Evolutionary conservation across 2,113 vertebrate genomes (phyloP).

Genomic region (Hoplias malabaricus): DNA sequence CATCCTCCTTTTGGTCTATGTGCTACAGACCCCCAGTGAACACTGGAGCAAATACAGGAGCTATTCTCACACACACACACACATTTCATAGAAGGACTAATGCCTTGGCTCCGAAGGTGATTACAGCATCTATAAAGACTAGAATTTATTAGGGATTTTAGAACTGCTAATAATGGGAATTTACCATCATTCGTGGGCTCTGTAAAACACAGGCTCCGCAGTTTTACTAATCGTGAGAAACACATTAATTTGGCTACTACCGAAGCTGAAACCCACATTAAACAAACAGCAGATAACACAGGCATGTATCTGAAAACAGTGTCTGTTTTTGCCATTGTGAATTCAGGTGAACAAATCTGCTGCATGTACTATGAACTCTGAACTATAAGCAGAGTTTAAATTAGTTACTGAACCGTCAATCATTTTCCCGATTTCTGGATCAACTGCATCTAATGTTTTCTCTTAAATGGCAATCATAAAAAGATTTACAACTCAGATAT

Average conservation of each 20-base stretch:
- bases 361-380: background rate
- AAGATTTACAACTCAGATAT: no score
- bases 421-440: no score
- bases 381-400: background rate
- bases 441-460: no score
- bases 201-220: constrained; percentile 17
- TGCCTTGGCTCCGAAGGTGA: constrained; percentile 51
- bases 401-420: no score
- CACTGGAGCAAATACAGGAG: constrained; percentile 58
- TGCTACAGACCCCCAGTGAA: constrained; percentile 53
- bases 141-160: constrained; percentile 21
- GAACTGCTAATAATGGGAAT: constrained; percentile 3
- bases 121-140: constrained; percentile 36
- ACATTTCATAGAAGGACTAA: constrained; percentile 34
- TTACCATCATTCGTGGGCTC: background rate
- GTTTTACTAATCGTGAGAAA: constrained; percentile 25
- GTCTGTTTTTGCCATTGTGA: background rate
- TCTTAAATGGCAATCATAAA: no score
- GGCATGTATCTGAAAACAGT: background rate
- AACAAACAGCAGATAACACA: constrained; percentile 4
- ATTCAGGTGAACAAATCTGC: background rate
- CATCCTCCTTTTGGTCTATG: constrained; percentile 50
- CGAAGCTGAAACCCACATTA: background rate
- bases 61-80: constrained; percentile 43
- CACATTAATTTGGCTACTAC: background rate